Conservation (phyloP, 2,113 vertebrate genomes). For the Aleadryas rufinucha region DNA sequence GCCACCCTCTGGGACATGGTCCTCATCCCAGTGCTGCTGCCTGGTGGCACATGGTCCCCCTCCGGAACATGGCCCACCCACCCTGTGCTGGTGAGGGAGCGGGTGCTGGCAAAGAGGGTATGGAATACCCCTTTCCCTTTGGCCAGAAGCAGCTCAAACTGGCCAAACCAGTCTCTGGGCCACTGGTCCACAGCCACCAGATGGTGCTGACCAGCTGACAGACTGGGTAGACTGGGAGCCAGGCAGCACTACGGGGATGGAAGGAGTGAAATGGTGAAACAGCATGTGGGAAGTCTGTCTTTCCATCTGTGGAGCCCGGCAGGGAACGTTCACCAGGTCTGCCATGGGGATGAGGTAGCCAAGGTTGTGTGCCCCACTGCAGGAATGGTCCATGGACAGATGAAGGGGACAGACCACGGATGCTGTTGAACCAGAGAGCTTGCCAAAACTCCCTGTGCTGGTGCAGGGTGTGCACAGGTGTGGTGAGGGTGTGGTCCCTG, state of each 20-base stretch:
- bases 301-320: background rate
- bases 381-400: background rate
- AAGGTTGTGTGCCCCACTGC: background rate
- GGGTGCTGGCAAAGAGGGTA: rapidly evolving
- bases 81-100: rapidly evolving
- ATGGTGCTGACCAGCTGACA: background rate
- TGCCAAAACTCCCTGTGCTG: background rate
- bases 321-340: no score
- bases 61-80: background rate
- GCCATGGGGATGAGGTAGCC: background rate
- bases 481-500: background rate
- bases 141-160: background rate
- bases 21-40: background rate
- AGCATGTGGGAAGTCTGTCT: background rate
- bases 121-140: background rate
- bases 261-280: background rate
- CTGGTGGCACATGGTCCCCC: background rate
- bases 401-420: background rate
- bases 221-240: background rate
- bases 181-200: background rate
- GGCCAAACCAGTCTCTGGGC: background rate
- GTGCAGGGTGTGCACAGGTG: background rate
- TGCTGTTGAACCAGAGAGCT: background rate
- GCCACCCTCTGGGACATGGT: rapidly evolving
- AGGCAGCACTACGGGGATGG: background rate